A percentile compares a stretch with the other conserved stretches of the same genome.
Evolutionary conservation across 2,888 invertebrate genomes (phyloP).

Genomic region (Lumbricus terrestris): DNA sequence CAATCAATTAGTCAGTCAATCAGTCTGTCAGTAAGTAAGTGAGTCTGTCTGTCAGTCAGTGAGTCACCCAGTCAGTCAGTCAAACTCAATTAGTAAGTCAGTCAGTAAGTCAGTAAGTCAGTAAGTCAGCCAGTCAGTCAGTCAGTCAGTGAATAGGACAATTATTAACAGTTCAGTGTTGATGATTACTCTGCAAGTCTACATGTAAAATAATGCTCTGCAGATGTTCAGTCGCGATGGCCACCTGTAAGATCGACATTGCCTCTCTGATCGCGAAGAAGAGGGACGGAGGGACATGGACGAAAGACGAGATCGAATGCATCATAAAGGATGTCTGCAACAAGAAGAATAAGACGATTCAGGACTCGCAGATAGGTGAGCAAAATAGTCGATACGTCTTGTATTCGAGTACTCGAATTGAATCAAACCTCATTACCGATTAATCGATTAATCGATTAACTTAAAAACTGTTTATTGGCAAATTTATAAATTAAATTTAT

Average conservation of each 20-base stretch:
- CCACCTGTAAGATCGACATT: constrained; percentile 29
- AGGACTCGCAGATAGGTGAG: constrained; percentile 57
- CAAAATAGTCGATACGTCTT: too few species aligned
- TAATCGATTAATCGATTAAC: not conserved
- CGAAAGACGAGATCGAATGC: constrained; percentile 49
- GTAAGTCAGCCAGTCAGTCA: too few species aligned
- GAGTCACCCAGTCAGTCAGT: too few species aligned
- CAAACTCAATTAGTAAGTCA: too few species aligned
- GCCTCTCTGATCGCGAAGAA: constrained; percentile 53
- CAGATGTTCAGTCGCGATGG: too few species aligned
- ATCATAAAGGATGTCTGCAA: constrained; percentile 49
- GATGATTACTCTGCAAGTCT: too few species aligned
- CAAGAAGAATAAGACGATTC: constrained; percentile 41
- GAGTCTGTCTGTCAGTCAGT: too few species aligned
- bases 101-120: too few species aligned
- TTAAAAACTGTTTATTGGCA: not conserved
- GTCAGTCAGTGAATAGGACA: not conserved
- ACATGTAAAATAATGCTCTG: too few species aligned
- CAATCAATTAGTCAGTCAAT: not conserved
- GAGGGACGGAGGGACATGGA: constrained; percentile 48
- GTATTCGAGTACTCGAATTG: too few species aligned
- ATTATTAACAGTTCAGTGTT: not conserved
- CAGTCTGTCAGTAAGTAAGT: too few species aligned
- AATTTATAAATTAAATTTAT: not conserved
- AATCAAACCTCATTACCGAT: too few species aligned